Percentiles rank a stretch among this genome's conserved stretches.
phyloP scores from a whole-genome alignment of 2,113 vertebrate genomes.

The Naja naja region DNA sequence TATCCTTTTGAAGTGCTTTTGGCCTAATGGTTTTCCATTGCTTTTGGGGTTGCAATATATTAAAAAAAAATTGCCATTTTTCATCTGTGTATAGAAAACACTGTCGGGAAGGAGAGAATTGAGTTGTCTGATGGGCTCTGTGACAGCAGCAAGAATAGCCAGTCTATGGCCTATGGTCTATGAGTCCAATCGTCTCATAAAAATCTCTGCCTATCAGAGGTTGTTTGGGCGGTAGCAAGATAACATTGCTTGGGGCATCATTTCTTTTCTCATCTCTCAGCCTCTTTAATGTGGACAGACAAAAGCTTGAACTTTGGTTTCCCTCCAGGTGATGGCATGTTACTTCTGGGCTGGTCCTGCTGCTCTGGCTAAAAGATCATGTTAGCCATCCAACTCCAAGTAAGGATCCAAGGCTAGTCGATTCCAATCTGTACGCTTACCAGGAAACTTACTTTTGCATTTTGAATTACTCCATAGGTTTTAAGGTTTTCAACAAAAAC shows the following conservation, averaged over 20 bases:
- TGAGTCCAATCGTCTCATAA: background rate
- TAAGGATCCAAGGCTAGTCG: background rate
- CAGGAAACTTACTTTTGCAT: background rate
- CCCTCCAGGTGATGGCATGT: background rate
- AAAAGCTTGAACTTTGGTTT: background rate
- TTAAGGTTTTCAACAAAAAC: background rate
- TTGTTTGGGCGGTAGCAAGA: background rate
- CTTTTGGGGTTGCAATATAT: background rate
- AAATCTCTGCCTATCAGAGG: background rate
- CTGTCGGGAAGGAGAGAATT: background rate
- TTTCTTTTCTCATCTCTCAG: background rate
- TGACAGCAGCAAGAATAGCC: background rate
- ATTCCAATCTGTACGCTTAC: background rate
- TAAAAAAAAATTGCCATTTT: background rate
- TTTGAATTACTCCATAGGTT: background rate
- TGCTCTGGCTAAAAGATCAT: background rate
- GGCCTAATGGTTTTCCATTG: background rate
- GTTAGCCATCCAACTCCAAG: background rate
- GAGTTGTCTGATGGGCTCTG: background rate
- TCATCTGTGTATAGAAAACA: background rate
- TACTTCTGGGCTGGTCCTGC: background rate
- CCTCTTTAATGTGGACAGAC: background rate
- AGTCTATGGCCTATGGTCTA: background rate
- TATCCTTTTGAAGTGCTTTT: background rate
- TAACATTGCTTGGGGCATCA: background rate